These are phyloP conservation scores for Bimastos eiseni DNA, from an alignment of 2,888 invertebrate genomes.

Conservation along the genomic window DNA sequence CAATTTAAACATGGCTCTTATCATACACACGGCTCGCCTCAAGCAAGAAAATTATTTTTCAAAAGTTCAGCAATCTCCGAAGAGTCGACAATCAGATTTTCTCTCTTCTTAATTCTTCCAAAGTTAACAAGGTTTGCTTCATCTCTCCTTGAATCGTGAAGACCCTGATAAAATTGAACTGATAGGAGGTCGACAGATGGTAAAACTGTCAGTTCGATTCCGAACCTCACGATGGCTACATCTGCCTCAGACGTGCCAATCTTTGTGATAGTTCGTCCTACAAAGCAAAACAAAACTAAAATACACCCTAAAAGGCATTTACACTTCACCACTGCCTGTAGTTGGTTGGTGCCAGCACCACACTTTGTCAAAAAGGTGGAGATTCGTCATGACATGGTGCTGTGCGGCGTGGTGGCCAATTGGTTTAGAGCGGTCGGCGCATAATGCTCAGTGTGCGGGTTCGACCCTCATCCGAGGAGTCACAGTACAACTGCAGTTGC, in stretches of 20 bases:
- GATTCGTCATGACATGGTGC: too few relatives aligned
- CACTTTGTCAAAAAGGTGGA: too few relatives aligned
- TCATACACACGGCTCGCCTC: neutral
- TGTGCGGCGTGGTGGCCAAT: too few relatives aligned
- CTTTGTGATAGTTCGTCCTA: constrained; percentile 65
- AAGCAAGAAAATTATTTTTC: neutral
- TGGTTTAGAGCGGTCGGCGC: too few relatives aligned
- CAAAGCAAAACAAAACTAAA: neutral
- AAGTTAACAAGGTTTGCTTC: neutral
- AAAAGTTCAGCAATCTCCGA: neutral
- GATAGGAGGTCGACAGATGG: neutral
- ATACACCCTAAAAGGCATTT: neutral
- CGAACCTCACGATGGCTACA: constrained; percentile 8
- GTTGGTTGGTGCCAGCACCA: too few relatives aligned
- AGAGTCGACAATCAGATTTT: neutral
- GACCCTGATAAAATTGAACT: neutral
- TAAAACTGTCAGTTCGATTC: neutral
- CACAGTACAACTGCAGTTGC: too few relatives aligned
- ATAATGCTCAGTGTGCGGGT: too few relatives aligned
- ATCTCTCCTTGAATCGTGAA: neutral
- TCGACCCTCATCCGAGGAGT: too few relatives aligned
- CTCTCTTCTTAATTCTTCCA: neutral
- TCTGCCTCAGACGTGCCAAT: constrained; percentile 64
- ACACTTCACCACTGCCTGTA: too few relatives aligned
- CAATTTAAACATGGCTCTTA: neutral